Conservation (phyloP, 1,140 invertebrate species). For the Lucilia cuprina region DNA sequence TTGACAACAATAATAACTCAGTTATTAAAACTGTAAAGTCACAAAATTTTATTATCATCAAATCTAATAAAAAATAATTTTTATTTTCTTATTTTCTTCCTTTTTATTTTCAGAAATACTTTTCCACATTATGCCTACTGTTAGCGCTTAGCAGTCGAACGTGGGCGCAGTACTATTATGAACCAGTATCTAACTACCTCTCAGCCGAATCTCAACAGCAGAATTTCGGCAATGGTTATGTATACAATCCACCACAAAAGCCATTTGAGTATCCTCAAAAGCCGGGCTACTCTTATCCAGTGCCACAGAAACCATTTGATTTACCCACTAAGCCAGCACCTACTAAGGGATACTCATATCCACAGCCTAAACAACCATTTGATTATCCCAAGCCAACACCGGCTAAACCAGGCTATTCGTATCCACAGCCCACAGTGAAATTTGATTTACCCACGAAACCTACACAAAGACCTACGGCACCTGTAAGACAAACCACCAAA, state of each 20-base stretch:
- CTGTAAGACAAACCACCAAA: slow-evolving; percentile 33
- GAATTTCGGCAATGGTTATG: neutral
- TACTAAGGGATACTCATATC: slow-evolving; percentile 17
- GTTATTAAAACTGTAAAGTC: no score
- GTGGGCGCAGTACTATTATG: slow-evolving; percentile 22
- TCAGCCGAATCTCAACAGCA: neutral
- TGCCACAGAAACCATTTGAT: neutral
- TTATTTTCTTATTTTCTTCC: neutral
- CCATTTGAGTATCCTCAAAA: neutral
- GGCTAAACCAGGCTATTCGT: slow-evolving; percentile 46
- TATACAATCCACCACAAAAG: neutral
- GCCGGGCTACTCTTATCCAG: neutral
- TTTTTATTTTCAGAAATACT: slow-evolving; percentile 47
- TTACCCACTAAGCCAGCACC: neutral
- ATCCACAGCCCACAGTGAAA: slow-evolving; percentile 42
- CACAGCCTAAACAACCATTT: slow-evolving; percentile 26
- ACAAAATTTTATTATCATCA: no score
- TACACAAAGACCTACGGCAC: neutral
- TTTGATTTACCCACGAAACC: neutral
- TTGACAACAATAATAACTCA: no score
- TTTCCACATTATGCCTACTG: slow-evolving; percentile 43
- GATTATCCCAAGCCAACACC: slow-evolving; percentile 39
- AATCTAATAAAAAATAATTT: no score
- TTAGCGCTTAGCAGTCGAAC: slow-evolving; percentile 41
- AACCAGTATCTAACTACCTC: slow-evolving; percentile 23